Conservation (phyloP, 1,140 invertebrate genomes). For the Drosophila nannoptera region DNA sequence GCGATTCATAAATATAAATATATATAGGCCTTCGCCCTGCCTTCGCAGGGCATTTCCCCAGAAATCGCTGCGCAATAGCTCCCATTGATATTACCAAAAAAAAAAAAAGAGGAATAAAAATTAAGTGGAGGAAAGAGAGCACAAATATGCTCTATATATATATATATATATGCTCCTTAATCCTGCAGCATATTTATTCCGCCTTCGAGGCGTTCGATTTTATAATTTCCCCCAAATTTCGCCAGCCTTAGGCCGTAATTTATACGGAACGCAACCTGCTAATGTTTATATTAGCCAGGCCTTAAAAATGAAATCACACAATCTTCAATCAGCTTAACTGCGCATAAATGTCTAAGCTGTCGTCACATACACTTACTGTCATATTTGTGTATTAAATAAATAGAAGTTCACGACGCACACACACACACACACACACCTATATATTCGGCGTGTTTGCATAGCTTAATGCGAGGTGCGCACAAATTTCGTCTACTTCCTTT, state of each 20-base stretch:
- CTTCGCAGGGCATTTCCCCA: not conserved
- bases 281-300: slow-evolving; percentile 30
- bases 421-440: slow-evolving; percentile 11
- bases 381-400: slow-evolving; percentile 65
- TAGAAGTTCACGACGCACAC: slow-evolving; percentile 33
- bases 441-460: slow-evolving; percentile 55
- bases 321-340: slow-evolving; percentile 70
- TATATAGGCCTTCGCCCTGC: too few species aligned
- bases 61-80: too few species aligned
- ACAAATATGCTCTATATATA: too few species aligned
- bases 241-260: slow-evolving; percentile 1
- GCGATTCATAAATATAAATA: not conserved
- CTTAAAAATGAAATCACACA: slow-evolving; percentile 59
- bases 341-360: slow-evolving; percentile 74
- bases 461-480: slow-evolving; percentile 49
- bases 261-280: slow-evolving; percentile 7
- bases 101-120: too few species aligned
- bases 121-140: too few species aligned
- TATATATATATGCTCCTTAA: too few species aligned
- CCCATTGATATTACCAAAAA: too few species aligned
- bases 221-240: too few species aligned
- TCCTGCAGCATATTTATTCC: too few species aligned
- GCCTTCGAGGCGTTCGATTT: too few species aligned
- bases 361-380: slow-evolving; percentile 70
- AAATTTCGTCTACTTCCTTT: slow-evolving; percentile 41